Base-by-base conservation (phyloP, 2,888 invertebrate genomes). In the Oxystoma pomonae region DNA sequence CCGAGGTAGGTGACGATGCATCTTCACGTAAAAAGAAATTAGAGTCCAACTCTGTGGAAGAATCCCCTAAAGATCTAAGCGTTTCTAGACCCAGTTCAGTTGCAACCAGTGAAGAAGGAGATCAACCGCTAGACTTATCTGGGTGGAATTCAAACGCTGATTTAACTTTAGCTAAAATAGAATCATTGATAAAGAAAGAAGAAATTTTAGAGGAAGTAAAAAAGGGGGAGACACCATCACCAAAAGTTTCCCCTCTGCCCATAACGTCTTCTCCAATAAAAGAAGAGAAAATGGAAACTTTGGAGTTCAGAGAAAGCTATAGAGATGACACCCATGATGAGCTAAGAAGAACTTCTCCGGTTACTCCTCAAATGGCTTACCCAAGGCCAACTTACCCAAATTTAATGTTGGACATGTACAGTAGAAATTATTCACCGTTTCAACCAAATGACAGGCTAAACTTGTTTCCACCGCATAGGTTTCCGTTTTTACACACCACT, bases 371-470 rank as follows among this genome's bases (percentile, higher is more conserved):
- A 35, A 86, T 92, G 82, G 89, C 89, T 0, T 94, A 92, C 73
- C 94, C 95, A 0, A 85, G 90, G 76, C 91, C 93, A 0, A 88
- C 93, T 64, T 92, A 93, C 74, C 92, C 93, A 0, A 35, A 35
- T 35, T 85, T 89, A 79, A 82, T 92, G 60, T 82, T 92, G 55
- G 91, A 91, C 65, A 86, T 91, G 83, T 91, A 90, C 74, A 84
- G 88, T 55, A 82, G 84, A 49, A 85, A 84, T 67, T 83, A 66
- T 70, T 75, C 59, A 63, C 5, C 35, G 3, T 77, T 64, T 73
- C 66, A 74, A 65, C 71, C 66, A 69, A 76, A 73, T 66, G 87
- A 87, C 12, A 82, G 87, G 1, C 81, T 88, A 51, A 76, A 90
- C 19, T 84, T 88, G 0, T 83, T 88, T 16, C 85, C 85, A 2